These are phyloP conservation scores for Drosophila melanogaster DNA, from an alignment of 1,140 invertebrate species.

Conservation along the genomic window Release_6_plus_ISO1_MT NT_037436.4:16425001-16425500, in stretches of 20 bases:
- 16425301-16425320: slow-evolving; percentile 50
- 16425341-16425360: slow-evolving; percentile 51
- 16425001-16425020: slow-evolving; percentile 47
- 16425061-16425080: slow-evolving; percentile 5
- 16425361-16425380: slow-evolving; percentile 73
- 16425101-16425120: slow-evolving; percentile 78
- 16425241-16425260: slow-evolving; percentile 59
- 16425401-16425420: slow-evolving; percentile 29
- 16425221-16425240: slow-evolving; percentile 16
- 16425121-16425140: slow-evolving; percentile 63
- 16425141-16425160: slow-evolving; percentile 60
- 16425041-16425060: background rate
- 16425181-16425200: slow-evolving; percentile 80
- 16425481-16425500: slow-evolving; percentile 33
- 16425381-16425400: slow-evolving; percentile 74
- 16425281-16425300: slow-evolving; percentile 59
- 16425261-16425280: slow-evolving; percentile 74
- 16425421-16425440: slow-evolving; percentile 56
- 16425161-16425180: slow-evolving; percentile 48
- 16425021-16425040: slow-evolving; percentile 4
- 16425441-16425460: slow-evolving; percentile 60
- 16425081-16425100: slow-evolving; percentile 52
- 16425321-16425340: slow-evolving; percentile 7
- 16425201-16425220: slow-evolving; percentile 70
- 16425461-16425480: slow-evolving; percentile 3